Evolutionary conservation across 2,888 invertebrate genomes (phyloP).

Genomic region (Acanthosepion pharaonis): DNA sequence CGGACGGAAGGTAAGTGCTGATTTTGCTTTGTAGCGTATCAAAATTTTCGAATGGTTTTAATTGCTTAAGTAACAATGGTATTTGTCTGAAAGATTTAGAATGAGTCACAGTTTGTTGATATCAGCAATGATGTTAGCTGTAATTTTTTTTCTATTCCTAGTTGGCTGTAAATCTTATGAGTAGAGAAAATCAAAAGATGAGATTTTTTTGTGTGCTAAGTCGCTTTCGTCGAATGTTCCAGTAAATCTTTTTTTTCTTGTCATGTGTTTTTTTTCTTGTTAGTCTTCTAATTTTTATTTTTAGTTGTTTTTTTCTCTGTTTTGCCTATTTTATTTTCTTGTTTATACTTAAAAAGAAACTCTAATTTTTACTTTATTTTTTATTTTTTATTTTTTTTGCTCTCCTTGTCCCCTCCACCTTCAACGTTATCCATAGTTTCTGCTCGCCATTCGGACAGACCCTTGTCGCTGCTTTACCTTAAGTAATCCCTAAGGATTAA

Average conservation of each 20-base stretch:
- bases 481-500: no score
- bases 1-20: not conserved
- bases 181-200: not conserved
- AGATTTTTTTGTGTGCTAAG: not conserved
- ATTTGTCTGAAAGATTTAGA: not conserved
- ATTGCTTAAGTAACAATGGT: not conserved
- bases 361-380: not conserved
- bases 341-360: not conserved
- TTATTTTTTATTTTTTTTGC: not conserved
- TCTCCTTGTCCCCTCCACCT: not conserved
- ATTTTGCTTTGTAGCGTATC: no score
- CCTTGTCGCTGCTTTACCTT: no score
- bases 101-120: not conserved
- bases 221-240: constrained; percentile 4
- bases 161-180: not conserved
- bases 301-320: not conserved
- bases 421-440: not conserved
- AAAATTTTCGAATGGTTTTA: not conserved
- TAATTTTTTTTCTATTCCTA: not conserved
- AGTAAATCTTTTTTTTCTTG: not conserved
- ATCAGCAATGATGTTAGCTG: not conserved
- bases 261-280: not conserved
- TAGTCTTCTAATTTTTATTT: not conserved
- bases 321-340: not conserved
- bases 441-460: not conserved